phyloP scores from a whole-genome alignment of 23 tunicate genomes.

The Botrylloides violaceus region DNA sequence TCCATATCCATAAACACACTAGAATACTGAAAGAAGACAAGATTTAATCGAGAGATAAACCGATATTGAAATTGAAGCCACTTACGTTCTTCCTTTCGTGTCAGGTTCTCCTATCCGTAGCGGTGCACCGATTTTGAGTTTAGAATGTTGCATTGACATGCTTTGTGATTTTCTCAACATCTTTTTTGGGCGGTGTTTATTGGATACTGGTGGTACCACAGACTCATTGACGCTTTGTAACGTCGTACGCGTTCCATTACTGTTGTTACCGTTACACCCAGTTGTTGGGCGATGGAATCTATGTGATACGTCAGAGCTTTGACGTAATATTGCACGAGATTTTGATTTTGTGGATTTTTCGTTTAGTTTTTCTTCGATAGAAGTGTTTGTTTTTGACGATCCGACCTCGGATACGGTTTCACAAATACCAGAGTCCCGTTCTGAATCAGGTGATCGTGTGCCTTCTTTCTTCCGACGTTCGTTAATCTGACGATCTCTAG shows the following conservation, averaged over 20 bases:
- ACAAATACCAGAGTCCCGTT: not conserved
- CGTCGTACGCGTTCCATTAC: not conserved
- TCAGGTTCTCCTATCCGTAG: slow-evolving; percentile 34
- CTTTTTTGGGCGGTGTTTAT: slow-evolving; percentile 45
- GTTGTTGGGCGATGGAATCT: slow-evolving; percentile 7
- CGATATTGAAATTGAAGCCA: not conserved
- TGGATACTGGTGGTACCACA: not conserved
- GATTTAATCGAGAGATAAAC: not conserved
- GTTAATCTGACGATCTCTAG: slow-evolving; percentile 1
- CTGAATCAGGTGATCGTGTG: not conserved
- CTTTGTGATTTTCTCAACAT: slow-evolving; percentile 58
- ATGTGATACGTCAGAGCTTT: slow-evolving; percentile 17
- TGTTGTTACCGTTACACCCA: slow-evolving; percentile 6
- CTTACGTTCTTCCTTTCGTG: slow-evolving; percentile 75
- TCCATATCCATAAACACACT: not conserved
- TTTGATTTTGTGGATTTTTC: not conserved
- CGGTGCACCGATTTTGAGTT: slow-evolving; percentile 64
- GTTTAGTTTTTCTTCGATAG: not conserved
- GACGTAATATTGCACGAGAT: slow-evolving; percentile 15
- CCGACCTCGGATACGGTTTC: slow-evolving; percentile 12
- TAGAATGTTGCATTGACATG: slow-evolving; percentile 35
- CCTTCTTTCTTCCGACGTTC: slow-evolving; percentile 14
- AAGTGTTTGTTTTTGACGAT: not conserved
- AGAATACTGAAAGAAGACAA: not conserved
- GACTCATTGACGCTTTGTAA: not conserved